A percentile compares a stretch with the other conserved stretches of the same genome.
Conservation (phyloP, 2,888 invertebrate species). For the Melipona beecheii region DNA sequence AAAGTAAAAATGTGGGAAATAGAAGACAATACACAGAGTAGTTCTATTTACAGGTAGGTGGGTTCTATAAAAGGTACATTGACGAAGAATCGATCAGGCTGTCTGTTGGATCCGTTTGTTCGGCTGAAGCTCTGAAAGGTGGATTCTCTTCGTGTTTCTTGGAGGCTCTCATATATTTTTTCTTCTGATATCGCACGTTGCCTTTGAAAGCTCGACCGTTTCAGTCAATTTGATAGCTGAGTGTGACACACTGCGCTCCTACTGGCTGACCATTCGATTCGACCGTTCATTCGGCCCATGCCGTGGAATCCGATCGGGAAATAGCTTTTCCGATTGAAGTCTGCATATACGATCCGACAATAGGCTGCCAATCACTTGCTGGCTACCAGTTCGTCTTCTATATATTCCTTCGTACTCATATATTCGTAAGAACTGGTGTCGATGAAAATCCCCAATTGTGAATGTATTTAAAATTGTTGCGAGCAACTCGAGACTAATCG, state of each 20-base stretch:
- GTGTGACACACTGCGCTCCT: slow-evolving; percentile 7
- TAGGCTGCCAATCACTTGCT: slow-evolving; percentile 55
- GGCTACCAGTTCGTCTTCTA: slow-evolving; percentile 3
- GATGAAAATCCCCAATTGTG: not conserved
- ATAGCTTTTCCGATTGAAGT: slow-evolving; percentile 69
- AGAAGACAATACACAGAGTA: not conserved
- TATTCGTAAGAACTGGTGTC: not conserved
- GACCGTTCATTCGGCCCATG: slow-evolving; percentile 37
- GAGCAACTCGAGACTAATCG: not conserved
- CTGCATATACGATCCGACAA: slow-evolving; percentile 57
- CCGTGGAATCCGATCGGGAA: slow-evolving; percentile 63
- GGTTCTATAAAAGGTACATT: not conserved
- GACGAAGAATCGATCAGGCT: slow-evolving; percentile 19
- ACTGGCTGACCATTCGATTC: slow-evolving; percentile 9
- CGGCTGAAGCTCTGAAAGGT: not conserved
- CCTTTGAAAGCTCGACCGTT: slow-evolving; percentile 17
- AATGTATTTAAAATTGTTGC: not conserved
- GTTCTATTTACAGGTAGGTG: not conserved
- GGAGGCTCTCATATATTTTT: slow-evolving; percentile 3
- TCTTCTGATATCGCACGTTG: not conserved
- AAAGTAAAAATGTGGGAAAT: not conserved
- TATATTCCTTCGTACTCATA: not conserved
- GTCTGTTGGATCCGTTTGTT: not conserved
- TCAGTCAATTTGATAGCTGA: slow-evolving; percentile 39
- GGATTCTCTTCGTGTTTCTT: slow-evolving; percentile 22